Conservation (phyloP, 2,797 vertebrate genomes). For the Myotis daubentonii region DNA sequence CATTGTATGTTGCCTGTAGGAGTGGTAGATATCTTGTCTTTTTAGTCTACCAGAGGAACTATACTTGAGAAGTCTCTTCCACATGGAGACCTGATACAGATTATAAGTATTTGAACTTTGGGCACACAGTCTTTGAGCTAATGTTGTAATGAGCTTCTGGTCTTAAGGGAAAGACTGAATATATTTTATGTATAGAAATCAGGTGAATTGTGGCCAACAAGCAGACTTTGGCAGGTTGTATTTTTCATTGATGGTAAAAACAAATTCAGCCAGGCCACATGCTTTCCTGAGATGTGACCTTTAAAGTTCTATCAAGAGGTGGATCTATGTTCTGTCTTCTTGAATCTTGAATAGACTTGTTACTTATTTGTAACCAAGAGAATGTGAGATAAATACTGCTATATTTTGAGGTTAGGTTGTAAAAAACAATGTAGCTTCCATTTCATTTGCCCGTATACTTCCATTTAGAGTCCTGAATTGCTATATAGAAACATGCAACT, state of each 20-base stretch:
- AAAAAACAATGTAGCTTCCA: not conserved
- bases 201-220: not conserved
- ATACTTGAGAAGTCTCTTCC: not conserved
- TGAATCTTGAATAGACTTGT: not conserved
- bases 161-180: not conserved
- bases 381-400: not conserved
- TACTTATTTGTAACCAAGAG: not conserved
- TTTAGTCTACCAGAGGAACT: not conserved
- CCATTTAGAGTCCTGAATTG: not conserved
- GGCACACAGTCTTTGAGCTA: not conserved
- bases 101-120: not conserved
- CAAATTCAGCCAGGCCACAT: not conserved
- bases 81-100: not conserved
- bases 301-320: not conserved
- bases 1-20: not conserved
- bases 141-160: not conserved
- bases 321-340: not conserved
- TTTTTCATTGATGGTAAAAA: not conserved
- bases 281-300: not conserved
- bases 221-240: not conserved
- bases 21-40: not conserved
- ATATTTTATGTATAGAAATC: not conserved
- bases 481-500: not conserved
- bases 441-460: not conserved
- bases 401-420: not conserved